A percentile compares a stretch with the other conserved stretches of the same genome.
phyloP scores from a whole-genome alignment of 2,113 vertebrate species.

The Cygnus atratus region DNA sequence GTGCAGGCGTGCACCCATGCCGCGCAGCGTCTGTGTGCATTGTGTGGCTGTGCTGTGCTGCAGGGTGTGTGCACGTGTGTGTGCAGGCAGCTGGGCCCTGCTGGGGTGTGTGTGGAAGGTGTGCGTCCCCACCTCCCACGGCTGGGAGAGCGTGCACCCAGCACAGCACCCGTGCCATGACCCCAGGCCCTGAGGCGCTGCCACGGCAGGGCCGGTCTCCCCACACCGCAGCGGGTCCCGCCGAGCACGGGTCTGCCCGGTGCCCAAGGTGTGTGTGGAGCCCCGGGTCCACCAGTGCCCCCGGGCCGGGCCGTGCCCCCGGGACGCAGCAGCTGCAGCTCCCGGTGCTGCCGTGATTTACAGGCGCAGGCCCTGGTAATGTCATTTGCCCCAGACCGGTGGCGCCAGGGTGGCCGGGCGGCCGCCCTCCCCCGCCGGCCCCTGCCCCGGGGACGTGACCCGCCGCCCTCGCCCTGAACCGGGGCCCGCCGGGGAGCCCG shows the following conservation, averaged over 20 bases:
- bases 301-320: background rate
- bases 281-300: background rate
- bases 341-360: conserved; percentile 48
- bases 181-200: background rate
- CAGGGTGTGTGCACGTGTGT: fast-evolving
- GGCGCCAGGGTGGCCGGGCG: conserved; percentile 35
- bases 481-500: background rate
- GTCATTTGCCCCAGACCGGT: conserved; percentile 63
- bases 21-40: background rate
- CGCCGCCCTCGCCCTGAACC: background rate
- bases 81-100: background rate
- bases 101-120: too few species aligned
- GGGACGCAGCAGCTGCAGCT: conserved; percentile 27
- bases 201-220: background rate
- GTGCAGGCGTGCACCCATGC: fast-evolving
- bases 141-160: background rate
- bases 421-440: background rate
- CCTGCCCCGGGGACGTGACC: background rate
- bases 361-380: conserved; percentile 46
- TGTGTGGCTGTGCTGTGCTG: background rate
- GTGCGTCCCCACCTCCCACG: background rate
- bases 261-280: background rate
- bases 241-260: background rate
- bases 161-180: background rate
- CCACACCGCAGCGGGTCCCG: fast-evolving